Conservation (phyloP, 2,113 vertebrate species). For the Cacatua alba region DNA sequence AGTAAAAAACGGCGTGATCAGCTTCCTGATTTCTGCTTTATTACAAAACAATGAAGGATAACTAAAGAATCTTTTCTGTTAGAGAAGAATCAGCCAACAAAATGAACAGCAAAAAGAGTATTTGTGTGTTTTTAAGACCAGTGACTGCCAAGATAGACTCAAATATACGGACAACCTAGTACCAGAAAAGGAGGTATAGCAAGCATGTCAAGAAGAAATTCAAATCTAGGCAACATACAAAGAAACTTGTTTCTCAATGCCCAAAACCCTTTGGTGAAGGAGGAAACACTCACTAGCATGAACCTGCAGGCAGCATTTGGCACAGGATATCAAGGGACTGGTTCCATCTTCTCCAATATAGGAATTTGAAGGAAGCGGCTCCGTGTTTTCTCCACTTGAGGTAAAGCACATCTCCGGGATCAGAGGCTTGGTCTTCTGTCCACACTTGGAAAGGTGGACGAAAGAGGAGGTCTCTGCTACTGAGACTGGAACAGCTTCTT, state of each 20-base stretch:
- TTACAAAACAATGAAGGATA: neutral
- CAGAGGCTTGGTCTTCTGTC: slow-evolving; percentile 85
- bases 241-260: neutral
- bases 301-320: slow-evolving; percentile 90
- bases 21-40: slow-evolving; percentile 4
- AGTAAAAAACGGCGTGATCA: neutral
- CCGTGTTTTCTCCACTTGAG: slow-evolving; percentile 85
- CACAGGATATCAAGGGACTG: slow-evolving; percentile 88
- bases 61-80: neutral
- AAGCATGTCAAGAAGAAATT: neutral
- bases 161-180: neutral
- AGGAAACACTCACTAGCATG: slow-evolving; percentile 89
- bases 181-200: neutral
- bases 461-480: slow-evolving; percentile 25
- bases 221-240: neutral
- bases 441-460: slow-evolving; percentile 62
- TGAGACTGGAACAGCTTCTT: slow-evolving; percentile 47
- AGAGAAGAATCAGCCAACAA: neutral
- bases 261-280: neutral
- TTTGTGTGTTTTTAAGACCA: neutral
- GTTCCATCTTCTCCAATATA: slow-evolving; percentile 90
- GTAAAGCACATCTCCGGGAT: slow-evolving; percentile 98
- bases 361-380: slow-evolving; percentile 88
- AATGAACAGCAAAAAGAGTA: neutral
- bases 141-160: neutral